A percentile compares a stretch with the other conserved stretches of the same genome.
These are phyloP conservation scores for Trinorchestia longiramus DNA, from an alignment of 1,140 invertebrate species.

Conservation along the genomic window DNA sequence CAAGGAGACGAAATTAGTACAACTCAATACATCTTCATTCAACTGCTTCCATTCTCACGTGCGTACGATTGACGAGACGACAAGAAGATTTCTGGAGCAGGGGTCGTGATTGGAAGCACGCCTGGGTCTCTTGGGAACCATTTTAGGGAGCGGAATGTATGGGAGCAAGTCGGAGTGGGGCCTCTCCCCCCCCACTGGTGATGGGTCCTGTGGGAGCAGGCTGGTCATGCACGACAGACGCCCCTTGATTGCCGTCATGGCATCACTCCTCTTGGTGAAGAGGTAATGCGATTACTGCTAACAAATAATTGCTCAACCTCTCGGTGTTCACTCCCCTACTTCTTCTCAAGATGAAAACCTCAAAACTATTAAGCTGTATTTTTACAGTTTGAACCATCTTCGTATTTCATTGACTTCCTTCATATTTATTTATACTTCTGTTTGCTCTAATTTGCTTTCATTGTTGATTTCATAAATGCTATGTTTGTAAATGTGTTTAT, in stretches of 20 bases:
- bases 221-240: not conserved
- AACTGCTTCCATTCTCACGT: not conserved
- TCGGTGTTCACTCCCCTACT: not conserved
- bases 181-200: not conserved
- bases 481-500: no score
- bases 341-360: not conserved
- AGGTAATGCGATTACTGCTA: not conserved
- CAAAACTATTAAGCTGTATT: not conserved
- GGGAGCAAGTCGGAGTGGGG: not conserved
- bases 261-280: not conserved
- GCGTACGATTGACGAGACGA: not conserved
- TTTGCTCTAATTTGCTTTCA: not conserved
- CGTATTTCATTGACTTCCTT: not conserved
- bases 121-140: not conserved
- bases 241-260: not conserved
- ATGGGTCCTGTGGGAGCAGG: not conserved
- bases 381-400: not conserved
- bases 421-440: not conserved
- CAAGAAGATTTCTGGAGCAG: slow-evolving; percentile 7
- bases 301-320: not conserved
- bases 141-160: not conserved
- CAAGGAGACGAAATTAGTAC: not conserved
- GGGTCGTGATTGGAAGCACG: slow-evolving; percentile 1
- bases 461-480: no score
- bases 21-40: not conserved